These are phyloP conservation scores for Hirundo rustica DNA, from an alignment of 2,797 vertebrate species.

Conservation along the genomic window DNA sequence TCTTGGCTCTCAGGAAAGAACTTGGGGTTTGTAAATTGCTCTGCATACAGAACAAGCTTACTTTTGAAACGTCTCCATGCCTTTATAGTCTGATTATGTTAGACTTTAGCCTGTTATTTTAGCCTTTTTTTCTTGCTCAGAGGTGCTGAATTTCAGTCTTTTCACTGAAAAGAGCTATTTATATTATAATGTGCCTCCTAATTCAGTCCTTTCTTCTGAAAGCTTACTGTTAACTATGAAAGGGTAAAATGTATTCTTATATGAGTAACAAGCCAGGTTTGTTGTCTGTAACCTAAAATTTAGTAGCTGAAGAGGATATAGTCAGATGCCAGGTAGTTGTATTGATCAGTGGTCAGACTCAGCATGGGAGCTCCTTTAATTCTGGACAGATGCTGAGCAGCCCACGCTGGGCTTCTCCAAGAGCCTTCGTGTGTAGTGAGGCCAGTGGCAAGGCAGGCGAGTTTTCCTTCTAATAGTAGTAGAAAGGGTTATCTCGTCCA, in stretches of 20 bases:
- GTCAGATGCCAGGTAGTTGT: neutral
- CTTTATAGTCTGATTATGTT: neutral
- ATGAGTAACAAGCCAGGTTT: neutral
- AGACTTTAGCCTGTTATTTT: neutral
- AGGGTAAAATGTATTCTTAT: neutral
- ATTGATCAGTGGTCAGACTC: neutral
- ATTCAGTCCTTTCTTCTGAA: neutral
- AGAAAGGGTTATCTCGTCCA: neutral
- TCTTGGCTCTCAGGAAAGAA: neutral
- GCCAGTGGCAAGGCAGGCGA: neutral
- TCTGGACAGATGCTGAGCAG: neutral
- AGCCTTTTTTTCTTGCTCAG: neutral
- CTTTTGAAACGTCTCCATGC: neutral
- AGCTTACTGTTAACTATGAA: neutral
- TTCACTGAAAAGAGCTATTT: neutral
- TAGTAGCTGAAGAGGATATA: neutral
- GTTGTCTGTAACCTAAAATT: neutral
- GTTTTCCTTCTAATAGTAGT: neutral
- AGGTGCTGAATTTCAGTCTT: neutral
- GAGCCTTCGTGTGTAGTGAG: neutral
- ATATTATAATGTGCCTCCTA: neutral
- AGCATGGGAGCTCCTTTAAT: neutral
- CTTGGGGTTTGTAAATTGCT: neutral
- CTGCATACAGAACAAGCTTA: neutral
- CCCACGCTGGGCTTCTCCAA: neutral